A percentile compares a stretch with the other conserved stretches of the same genome.
phyloP scores from a whole-genome alignment of 2,888 invertebrate species.

The Eupithecia exiguata region DNA sequence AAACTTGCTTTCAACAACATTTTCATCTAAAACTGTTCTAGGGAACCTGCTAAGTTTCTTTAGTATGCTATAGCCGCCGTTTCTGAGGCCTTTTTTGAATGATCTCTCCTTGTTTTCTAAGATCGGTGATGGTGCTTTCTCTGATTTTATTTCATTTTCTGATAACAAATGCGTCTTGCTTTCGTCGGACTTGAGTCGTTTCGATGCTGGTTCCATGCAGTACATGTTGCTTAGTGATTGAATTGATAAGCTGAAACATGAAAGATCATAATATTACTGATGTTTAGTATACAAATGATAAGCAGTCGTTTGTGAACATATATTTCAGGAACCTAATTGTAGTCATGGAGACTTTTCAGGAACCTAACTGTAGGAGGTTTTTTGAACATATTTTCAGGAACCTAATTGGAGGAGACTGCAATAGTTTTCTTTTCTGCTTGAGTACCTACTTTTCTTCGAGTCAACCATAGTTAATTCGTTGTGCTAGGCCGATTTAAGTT shows the following conservation, averaged over 20 bases:
- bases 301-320: too few relatives aligned
- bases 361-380: too few relatives aligned
- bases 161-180: slow-evolving; percentile 34
- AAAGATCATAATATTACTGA: too few relatives aligned
- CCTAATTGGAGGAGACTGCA: too few relatives aligned
- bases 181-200: slow-evolving; percentile 61
- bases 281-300: too few relatives aligned
- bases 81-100: slow-evolving; percentile 63
- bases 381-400: too few relatives aligned
- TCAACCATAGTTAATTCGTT: too few relatives aligned
- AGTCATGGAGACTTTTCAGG: too few relatives aligned
- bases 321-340: too few relatives aligned
- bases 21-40: slow-evolving; percentile 70
- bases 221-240: slow-evolving; percentile 76
- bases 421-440: too few relatives aligned
- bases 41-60: slow-evolving; percentile 81
- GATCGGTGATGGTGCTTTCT: slow-evolving; percentile 79
- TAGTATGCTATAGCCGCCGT: slow-evolving; percentile 62
- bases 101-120: slow-evolving; percentile 73
- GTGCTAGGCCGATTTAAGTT: too few relatives aligned
- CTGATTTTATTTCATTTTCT: slow-evolving; percentile 46
- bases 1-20: slow-evolving; percentile 85
- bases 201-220: slow-evolving; percentile 65
- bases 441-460: too few relatives aligned
- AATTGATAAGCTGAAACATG: slow-evolving; percentile 72